Evolutionary conservation across 2,888 invertebrate species (phyloP), one percentile per base, ranked within the genome.

Genomic region (Eupithecia abbreviata): DNA sequence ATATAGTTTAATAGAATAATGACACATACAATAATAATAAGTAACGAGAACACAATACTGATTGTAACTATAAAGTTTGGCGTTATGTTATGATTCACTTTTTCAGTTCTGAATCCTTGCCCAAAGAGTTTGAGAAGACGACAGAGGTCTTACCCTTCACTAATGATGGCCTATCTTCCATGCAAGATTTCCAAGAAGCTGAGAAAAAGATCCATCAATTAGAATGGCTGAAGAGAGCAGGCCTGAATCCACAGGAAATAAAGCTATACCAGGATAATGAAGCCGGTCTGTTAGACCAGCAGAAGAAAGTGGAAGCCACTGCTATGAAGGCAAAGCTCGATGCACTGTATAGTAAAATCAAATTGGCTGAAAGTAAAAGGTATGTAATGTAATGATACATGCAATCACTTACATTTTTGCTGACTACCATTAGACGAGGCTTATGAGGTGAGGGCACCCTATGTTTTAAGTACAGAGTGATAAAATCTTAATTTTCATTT

Each of bases 231-330:
- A 95, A 93, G 82, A 92, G 90, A 71, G 91, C 90, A 65, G 96
- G 95, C 51, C 86, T 96, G 6, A 89, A 92, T 5, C 86, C 89
- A 71, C 93, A 95, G 6, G 96, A 96, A 87, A 91, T 96, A 41
- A 90, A 93, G 82, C 80, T 96, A n/a, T 94, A 94, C 72, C 87
- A 90, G 66, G 95, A 95, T 72, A 92, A 92, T 82, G 91, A 95
- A 85, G 90, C 90, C 43, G 94, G 94, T 2, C 80, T 85, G 15
- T 79, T 91, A 30, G 88, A 90, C 51, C 86, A 89, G 58, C 87
- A 86, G 2, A 89, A 85, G 18, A 92, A 91, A 78, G 87, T 92
- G 2, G 93, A 93, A 80, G 87, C 90, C 0, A 88, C 82, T 58
- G 84, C 87, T n/a, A 84, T 93, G 75, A 89, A 90, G 76, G 80